Base-by-base conservation (phyloP, 2,797 vertebrate genomes). In the Bradypus variegatus region DNA sequence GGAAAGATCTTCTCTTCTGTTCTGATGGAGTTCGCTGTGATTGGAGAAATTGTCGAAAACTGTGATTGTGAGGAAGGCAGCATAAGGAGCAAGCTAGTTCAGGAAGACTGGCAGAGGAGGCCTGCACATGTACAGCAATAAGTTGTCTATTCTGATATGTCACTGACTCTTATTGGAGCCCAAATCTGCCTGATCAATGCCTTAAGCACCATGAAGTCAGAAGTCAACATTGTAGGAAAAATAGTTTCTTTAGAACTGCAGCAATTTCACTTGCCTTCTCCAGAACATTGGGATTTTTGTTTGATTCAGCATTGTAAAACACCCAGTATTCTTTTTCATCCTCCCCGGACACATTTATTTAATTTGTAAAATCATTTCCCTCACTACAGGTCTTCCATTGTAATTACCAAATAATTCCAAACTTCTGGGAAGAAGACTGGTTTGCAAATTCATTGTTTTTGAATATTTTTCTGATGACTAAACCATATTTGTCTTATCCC, bases 401-500 rank as follows among this genome's bases (percentile, higher is more conserved):
- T 67, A 77, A 92, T 90, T 36, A 84, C 23, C 45, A 94, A 94
- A 91, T 92, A 92, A 93, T 89, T 95, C 12, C 70, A 93, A 75
- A 94, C 12, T 85, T 94, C 69, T 91, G 86, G 60, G 36, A 92
- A 95, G 65, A 16, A 91, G 27, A 77, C 62, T 70, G 36, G 14
- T 82, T 95, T 91, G 33, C 92, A 94, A 94, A 86, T 78, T 6
- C 50, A 83, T 53, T 80, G 29, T 50, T 80, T 60, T 13, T 48
- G 29, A n/a, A 80, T 92, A 41, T 41, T 87, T 91, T 86, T 91
- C 45, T 77, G 83, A 78, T 69, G 58, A 70, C 18, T 92, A 80
- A 88, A 80, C 4, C 8, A 38, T 69, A 25, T n/a, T 88, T 94
- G 91, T 29, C 29, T 89, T 45, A 88, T 33, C 31, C 19, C 4